phyloP scores from a whole-genome alignment of 2,888 invertebrate species.

The Habrosyne pyritoides region DNA sequence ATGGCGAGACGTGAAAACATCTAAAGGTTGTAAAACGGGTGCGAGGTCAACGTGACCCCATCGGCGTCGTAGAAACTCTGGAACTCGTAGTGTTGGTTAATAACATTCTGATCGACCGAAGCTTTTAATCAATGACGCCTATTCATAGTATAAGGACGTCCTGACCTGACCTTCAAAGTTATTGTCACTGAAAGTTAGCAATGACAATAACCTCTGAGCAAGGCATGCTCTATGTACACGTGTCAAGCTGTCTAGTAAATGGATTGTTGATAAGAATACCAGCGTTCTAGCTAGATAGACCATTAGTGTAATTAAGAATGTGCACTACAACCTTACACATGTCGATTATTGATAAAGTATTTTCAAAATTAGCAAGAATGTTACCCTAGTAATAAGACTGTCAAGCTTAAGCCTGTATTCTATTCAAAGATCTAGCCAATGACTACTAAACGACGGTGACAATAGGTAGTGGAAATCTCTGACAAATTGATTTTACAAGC shows the following conservation, averaged over 20 bases:
- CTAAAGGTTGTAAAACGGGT: constrained; percentile 43
- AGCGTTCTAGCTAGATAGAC: background rate
- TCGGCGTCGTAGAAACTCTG: constrained; percentile 4
- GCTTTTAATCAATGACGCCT: constrained; percentile 20
- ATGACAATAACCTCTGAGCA: constrained; percentile 7
- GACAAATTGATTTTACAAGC: background rate
- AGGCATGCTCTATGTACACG: background rate
- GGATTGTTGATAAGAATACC: background rate
- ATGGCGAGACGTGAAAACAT: constrained; percentile 32
- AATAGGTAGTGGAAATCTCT: background rate
- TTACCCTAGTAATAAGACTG: background rate
- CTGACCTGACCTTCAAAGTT: constrained; percentile 26
- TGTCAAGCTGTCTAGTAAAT: background rate
- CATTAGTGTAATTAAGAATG: background rate
- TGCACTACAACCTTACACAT: background rate
- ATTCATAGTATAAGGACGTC: constrained; percentile 24
- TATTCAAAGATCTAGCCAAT: background rate
- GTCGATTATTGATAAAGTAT: background rate
- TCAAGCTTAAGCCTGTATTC: background rate
- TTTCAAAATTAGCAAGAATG: too few species aligned
- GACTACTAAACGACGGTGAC: too few species aligned
- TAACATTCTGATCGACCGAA: constrained; percentile 13
- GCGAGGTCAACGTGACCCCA: constrained; percentile 43
- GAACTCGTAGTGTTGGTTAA: background rate
- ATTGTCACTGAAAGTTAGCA: constrained; percentile 20